Percentiles rank a stretch among this genome's conserved stretches.
Evolutionary conservation across 92 coral and sea anemone species (phyloP).

Genomic region (Desmophyllum pertusum): DNA sequence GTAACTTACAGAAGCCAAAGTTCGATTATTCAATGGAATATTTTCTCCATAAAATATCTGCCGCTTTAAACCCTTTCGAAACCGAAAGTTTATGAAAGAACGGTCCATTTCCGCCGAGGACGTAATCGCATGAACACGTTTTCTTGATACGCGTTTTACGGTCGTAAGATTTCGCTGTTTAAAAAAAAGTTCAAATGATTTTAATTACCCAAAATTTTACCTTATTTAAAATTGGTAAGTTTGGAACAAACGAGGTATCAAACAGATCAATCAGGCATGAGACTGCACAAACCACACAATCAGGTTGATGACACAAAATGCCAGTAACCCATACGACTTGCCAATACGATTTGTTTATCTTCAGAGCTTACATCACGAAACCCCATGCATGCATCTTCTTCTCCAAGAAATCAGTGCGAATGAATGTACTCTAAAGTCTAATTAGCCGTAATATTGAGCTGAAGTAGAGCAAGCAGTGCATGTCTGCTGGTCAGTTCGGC

Average conservation of each 20-base stretch:
- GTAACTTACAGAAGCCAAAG: slow-evolving; percentile 22
- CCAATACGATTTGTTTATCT: neutral
- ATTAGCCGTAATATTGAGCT: neutral
- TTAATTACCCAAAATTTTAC: neutral
- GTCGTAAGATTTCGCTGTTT: slow-evolving; percentile 8
- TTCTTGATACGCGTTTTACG: neutral
- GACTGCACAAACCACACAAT: neutral
- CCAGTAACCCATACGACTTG: neutral
- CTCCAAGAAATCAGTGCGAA: neutral
- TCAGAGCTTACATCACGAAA: neutral
- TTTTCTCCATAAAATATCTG: slow-evolving; percentile 6
- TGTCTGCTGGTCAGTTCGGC: neutral
- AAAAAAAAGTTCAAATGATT: neutral
- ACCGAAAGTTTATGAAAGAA: neutral
- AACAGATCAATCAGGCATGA: neutral
- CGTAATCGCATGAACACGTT: neutral
- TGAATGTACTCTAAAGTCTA: neutral
- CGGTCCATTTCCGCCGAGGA: neutral
- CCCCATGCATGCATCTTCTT: neutral
- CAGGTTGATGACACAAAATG: neutral
- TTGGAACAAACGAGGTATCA: slow-evolving; percentile 7
- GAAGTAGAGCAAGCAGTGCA: neutral
- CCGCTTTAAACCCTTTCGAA: neutral
- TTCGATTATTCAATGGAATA: slow-evolving; percentile 8
- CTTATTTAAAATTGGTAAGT: slow-evolving; percentile 7